Conservation (phyloP, 2,797 vertebrate species). For the Pipistrellus pygmaeus region DNA sequence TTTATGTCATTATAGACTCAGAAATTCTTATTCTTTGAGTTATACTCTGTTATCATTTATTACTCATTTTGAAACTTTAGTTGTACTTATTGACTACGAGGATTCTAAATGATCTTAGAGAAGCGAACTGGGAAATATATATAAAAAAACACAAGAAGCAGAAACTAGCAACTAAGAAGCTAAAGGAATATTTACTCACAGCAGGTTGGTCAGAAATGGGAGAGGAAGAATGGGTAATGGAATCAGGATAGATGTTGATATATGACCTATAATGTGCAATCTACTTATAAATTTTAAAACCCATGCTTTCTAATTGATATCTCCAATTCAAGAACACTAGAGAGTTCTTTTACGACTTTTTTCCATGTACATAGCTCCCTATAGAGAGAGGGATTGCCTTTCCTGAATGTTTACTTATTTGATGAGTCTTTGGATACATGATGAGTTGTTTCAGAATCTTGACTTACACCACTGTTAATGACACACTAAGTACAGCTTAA, state of each 20-base stretch:
- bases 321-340: background rate
- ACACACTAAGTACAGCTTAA: too few relatives aligned
- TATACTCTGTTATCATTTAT: background rate
- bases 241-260: too few relatives aligned
- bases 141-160: too few relatives aligned
- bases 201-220: background rate
- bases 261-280: background rate
- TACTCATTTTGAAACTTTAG: background rate
- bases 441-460: too few relatives aligned
- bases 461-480: too few relatives aligned
- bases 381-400: too few relatives aligned
- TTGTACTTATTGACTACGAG: background rate
- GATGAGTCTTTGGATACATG: too few relatives aligned
- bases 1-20: background rate
- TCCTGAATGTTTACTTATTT: too few relatives aligned
- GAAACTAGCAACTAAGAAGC: background rate
- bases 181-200: background rate
- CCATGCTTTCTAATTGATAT: background rate
- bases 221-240: background rate
- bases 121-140: background rate
- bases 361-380: background rate
- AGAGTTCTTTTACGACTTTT: background rate
- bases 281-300: background rate
- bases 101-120: background rate
- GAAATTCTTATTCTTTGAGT: background rate